Evolutionary conservation across 2,113 vertebrate species (phyloP).

Genomic region (Pycnonotus jocosus): DNA sequence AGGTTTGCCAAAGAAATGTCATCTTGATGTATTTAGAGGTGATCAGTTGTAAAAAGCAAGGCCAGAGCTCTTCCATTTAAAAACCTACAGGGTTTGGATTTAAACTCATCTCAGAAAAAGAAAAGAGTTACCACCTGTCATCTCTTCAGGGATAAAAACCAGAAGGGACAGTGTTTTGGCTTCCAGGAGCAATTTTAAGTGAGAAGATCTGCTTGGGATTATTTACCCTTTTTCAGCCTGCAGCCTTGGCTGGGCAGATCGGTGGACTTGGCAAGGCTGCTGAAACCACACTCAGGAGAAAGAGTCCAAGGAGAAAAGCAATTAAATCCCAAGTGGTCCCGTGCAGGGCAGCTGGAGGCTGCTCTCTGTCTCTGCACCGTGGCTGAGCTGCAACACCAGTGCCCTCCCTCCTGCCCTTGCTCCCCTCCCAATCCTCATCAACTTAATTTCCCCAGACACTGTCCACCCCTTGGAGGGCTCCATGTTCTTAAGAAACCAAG

Average conservation of each 20-base stretch:
- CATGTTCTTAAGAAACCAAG: not conserved
- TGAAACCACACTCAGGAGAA: not conserved
- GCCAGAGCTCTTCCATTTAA: not conserved
- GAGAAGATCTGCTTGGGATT: not conserved
- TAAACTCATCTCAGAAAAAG: not conserved
- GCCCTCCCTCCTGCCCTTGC: not conserved
- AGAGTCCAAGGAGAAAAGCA: not conserved
- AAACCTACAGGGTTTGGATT: not conserved
- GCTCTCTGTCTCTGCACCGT: not conserved
- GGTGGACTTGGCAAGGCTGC: not conserved
- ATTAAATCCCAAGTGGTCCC: not conserved
- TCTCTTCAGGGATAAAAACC: not conserved
- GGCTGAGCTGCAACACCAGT: not conserved
- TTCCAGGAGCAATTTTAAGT: not conserved
- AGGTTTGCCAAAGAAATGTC: not conserved
- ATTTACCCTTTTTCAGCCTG: not conserved
- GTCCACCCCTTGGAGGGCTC: not conserved
- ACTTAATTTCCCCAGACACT: not conserved
- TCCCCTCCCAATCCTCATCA: not conserved
- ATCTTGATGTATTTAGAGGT: not conserved
- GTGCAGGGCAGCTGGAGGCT: not conserved
- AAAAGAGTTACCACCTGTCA: not conserved
- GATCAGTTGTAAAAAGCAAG: not conserved
- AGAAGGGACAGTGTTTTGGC: not conserved
- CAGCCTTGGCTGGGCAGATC: not conserved